These are phyloP conservation scores for Silurus lanzhouensis DNA, from an alignment of 2,797 vertebrate genomes.

Conservation along the genomic window DNA sequence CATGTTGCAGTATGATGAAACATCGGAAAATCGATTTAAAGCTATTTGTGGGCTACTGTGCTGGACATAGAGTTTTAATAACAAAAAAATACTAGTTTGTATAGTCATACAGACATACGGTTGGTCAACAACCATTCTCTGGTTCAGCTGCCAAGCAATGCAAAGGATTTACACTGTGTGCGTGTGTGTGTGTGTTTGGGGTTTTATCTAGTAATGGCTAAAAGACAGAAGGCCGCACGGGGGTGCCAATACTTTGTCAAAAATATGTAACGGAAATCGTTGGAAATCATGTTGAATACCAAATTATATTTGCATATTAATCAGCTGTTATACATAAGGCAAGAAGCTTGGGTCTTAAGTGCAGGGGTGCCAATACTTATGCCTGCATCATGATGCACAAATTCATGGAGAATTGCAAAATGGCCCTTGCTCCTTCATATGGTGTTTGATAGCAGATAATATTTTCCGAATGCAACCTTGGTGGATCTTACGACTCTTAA, in stretches of 20 bases:
- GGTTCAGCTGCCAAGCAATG: too few species aligned
- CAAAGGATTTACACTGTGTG: neutral
- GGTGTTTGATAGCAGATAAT: neutral
- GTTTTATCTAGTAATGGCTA: neutral
- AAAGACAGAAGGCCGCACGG: neutral
- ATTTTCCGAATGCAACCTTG: neutral
- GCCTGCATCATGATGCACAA: neutral
- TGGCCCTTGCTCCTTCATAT: neutral
- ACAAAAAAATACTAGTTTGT: neutral
- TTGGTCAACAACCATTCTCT: neutral
- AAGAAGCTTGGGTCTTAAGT: neutral
- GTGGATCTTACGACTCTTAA: neutral
- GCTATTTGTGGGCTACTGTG: neutral
- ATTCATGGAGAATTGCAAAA: neutral
- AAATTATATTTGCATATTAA: neutral
- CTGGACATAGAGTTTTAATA: neutral
- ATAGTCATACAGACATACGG: neutral
- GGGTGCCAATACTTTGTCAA: neutral
- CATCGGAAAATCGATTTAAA: neutral
- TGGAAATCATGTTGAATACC: too few species aligned
- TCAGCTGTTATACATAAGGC: neutral
- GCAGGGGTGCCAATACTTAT: neutral
- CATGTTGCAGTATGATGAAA: neutral
- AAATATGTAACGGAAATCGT: too few species aligned
- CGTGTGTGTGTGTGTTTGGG: too few species aligned